Evolutionary conservation across 2,888 invertebrate genomes (phyloP).

Genomic region (Bibio marci): DNA sequence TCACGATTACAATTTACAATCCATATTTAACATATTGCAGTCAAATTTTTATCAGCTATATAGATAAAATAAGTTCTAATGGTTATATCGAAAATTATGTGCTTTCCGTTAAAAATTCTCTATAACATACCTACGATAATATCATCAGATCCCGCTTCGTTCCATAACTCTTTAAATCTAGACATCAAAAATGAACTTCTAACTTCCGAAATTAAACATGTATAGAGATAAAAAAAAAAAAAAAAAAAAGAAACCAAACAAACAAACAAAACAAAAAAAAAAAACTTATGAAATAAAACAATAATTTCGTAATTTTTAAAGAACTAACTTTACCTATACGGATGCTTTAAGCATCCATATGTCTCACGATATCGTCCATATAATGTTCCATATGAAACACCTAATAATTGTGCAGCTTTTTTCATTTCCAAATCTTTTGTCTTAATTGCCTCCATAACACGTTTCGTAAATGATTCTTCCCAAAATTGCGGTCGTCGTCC

Average conservation of each 20-base stretch:
- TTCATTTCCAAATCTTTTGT: constrained; percentile 88
- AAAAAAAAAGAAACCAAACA: background rate
- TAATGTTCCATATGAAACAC: constrained; percentile 79
- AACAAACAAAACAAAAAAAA: background rate
- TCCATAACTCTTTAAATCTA: constrained; percentile 49
- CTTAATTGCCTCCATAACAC: constrained; percentile 79
- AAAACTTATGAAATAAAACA: constrained; percentile 1
- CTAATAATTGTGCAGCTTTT: constrained; percentile 74
- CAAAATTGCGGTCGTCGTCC: constrained; percentile 81
- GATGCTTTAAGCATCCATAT: constrained; percentile 74
- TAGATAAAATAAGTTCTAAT: too few relatives aligned
- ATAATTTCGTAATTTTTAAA: background rate
- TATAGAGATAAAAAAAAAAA: constrained; percentile 3
- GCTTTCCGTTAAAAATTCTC: too few relatives aligned
- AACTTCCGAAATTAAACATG: too few relatives aligned
- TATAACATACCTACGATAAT: too few relatives aligned
- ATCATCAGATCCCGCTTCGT: constrained; percentile 58
- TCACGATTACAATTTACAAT: too few relatives aligned
- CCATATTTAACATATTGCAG: too few relatives aligned
- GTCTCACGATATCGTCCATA: constrained; percentile 81
- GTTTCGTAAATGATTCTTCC: constrained; percentile 78
- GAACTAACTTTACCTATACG: constrained; percentile 46
- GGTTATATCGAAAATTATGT: too few relatives aligned
- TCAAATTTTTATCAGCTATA: too few relatives aligned
- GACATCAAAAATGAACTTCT: constrained; percentile 11